Evolutionary conservation across 2,113 vertebrate genomes (phyloP).

Genomic region (Tragelaphus imberbis): DNA sequence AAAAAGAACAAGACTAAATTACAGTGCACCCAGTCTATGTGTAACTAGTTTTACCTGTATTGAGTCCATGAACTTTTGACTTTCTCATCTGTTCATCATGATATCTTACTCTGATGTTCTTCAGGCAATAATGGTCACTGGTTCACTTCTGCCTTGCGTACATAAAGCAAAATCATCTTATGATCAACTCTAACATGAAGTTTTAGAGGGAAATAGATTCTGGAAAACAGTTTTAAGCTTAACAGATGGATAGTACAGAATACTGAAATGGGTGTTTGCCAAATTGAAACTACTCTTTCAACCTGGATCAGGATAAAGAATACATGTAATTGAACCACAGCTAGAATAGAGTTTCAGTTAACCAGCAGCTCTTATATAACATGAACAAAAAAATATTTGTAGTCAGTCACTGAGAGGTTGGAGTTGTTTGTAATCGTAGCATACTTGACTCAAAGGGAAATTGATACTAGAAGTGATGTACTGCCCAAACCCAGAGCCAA

Average conservation of each 20-base stretch:
- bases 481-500: not conserved
- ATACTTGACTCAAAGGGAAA: not conserved
- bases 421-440: not conserved
- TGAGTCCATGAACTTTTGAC: not conserved
- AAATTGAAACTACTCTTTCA: not conserved
- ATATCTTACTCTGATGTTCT: not conserved
- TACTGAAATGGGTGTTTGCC: not conserved
- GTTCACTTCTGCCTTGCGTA: not conserved
- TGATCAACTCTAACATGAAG: not conserved
- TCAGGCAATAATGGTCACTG: not conserved
- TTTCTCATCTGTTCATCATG: not conserved
- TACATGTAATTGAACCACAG: not conserved
- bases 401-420: not conserved
- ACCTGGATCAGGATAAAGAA: not conserved
- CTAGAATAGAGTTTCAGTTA: not conserved
- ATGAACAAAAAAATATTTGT: not conserved
- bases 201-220: not conserved
- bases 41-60: not conserved
- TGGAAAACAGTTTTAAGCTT: not conserved
- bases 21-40: not conserved
- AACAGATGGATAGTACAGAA: not conserved
- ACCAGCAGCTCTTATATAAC: not conserved
- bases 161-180: not conserved
- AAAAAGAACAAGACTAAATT: not conserved
- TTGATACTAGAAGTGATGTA: not conserved